Evolutionary conservation across 2,113 vertebrate genomes (phyloP).

Genomic region (Felis catus): DNA sequence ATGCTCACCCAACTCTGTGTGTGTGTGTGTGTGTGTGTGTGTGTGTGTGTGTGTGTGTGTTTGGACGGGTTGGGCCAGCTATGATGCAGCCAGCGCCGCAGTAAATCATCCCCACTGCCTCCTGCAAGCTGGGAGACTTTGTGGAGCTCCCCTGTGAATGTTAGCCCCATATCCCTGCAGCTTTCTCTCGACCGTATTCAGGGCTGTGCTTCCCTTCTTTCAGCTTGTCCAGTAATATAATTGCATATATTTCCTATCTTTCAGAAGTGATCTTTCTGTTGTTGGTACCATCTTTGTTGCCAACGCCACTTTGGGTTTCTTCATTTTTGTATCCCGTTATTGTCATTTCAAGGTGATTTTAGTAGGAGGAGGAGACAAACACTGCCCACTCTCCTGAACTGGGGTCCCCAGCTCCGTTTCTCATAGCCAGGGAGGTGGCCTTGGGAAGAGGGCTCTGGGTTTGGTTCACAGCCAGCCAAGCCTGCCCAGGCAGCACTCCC

Average conservation of each 20-base stretch:
- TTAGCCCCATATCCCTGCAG: too few species aligned
- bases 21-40: background rate
- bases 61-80: background rate
- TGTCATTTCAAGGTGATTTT: background rate
- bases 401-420: too few species aligned
- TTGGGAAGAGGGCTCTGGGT: background rate
- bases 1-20: background rate
- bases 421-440: background rate
- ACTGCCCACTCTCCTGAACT: rapidly evolving
- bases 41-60: background rate
- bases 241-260: background rate
- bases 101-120: background rate
- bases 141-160: background rate
- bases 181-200: background rate
- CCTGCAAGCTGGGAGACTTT: background rate
- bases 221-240: background rate
- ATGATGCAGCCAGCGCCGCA: background rate
- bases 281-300: background rate
- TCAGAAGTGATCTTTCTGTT: background rate
- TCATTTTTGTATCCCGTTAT: background rate
- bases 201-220: background rate
- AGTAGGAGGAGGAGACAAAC: background rate
- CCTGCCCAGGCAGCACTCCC: background rate
- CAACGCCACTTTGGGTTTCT: background rate
- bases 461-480: background rate